Evolutionary conservation across 2,888 invertebrate genomes (phyloP).

Genomic region (Oxytorus armatus): DNA sequence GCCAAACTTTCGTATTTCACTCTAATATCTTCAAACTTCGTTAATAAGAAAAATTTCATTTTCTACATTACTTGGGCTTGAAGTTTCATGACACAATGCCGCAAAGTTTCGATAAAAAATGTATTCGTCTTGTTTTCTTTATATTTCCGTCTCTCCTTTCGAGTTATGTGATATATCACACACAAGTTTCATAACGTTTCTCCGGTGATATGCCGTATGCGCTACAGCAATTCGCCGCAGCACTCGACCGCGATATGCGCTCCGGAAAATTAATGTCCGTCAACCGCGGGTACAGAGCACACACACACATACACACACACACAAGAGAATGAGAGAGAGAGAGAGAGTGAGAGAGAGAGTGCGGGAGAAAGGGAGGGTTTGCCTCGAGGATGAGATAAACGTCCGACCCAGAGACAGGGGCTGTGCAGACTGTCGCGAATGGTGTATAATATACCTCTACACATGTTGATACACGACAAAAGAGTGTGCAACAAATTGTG

Average conservation of each 20-base stretch:
- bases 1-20: too few species aligned
- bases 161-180: conserved; percentile 27
- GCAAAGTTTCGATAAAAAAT: conserved; percentile 1
- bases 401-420: conserved; percentile 59
- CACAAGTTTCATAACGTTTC: conserved; percentile 39
- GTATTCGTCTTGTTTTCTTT: not conserved
- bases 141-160: conserved; percentile 24
- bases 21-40: too few species aligned
- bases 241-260: conserved; percentile 57
- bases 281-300: conserved; percentile 46
- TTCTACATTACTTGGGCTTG: too few species aligned
- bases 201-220: conserved; percentile 24
- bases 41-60: too few species aligned
- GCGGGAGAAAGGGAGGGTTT: conserved; percentile 22
- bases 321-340: too few species aligned
- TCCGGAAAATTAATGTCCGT: conserved; percentile 66
- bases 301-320: not conserved
- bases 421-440: conserved; percentile 39
- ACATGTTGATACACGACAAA: conserved; percentile 36
- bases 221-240: conserved; percentile 46
- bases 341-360: conserved; percentile 37
- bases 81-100: not conserved
- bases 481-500: conserved; percentile 47
- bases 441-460: conserved; percentile 28
- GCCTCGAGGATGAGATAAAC: conserved; percentile 61